Conservation (phyloP, 2,888 invertebrate genomes). For the Scaeva pyrastri region DNA sequence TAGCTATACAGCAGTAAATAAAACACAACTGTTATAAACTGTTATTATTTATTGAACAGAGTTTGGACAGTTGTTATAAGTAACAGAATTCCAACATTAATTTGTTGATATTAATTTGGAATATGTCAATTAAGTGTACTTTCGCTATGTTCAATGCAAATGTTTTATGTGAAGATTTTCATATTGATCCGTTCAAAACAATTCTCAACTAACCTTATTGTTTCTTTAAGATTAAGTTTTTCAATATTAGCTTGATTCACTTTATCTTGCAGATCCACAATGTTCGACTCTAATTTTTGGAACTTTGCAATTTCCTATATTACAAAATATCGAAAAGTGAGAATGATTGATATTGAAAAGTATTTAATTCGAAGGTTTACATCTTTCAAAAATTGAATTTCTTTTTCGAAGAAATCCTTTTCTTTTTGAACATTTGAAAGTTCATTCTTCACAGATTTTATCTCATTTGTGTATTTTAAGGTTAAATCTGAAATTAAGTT, state of each 20-base stretch:
- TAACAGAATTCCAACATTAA: no score
- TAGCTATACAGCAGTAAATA: no score
- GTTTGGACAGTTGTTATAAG: no score
- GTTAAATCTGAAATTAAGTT: slow-evolving; percentile 42
- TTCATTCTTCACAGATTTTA: slow-evolving; percentile 8
- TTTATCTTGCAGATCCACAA: neutral
- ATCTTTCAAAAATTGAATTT: slow-evolving; percentile 33
- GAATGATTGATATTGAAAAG: neutral
- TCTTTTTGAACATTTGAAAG: neutral
- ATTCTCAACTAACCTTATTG: slow-evolving; percentile 24
- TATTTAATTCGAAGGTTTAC: slow-evolving; percentile 19
- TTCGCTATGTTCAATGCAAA: no score
- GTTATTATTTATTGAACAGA: no score
- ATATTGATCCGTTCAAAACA: no score
- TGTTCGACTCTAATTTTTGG: neutral
- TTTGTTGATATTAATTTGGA: no score
- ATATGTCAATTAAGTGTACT: no score
- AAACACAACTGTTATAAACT: no score
- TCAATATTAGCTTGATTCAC: neutral
- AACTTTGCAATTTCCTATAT: slow-evolving; percentile 22
- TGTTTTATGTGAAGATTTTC: no score
- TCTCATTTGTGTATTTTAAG: slow-evolving; percentile 20
- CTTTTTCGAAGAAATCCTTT: slow-evolving; percentile 32
- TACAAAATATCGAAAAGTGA: neutral
- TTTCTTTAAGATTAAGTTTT: slow-evolving; percentile 21